phyloP scores from a whole-genome alignment of 2,797 vertebrate genomes.

The Oreochromis grahami region DNA sequence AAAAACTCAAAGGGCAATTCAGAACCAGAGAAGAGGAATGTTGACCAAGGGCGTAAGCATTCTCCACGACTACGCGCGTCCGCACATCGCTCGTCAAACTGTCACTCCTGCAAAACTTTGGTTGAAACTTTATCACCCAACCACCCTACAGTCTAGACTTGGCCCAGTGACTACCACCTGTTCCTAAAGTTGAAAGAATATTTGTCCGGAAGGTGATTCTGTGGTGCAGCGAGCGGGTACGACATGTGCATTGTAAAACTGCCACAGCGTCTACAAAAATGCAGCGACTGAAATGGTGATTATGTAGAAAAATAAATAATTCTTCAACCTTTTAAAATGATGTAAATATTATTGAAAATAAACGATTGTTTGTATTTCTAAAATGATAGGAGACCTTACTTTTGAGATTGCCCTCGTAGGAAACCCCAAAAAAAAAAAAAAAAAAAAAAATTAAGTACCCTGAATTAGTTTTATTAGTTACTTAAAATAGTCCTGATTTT shows the following conservation, averaged over 20 bases:
- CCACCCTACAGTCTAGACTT: accelerated
- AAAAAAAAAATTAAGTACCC: neutral
- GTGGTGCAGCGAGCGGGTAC: neutral
- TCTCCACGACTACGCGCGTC: accelerated
- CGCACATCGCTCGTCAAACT: neutral
- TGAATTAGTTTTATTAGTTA: neutral
- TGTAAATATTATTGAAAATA: neutral
- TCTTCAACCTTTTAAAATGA: neutral
- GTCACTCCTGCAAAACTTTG: neutral
- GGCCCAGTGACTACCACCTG: neutral
- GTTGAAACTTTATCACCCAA: neutral
- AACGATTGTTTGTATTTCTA: neutral
- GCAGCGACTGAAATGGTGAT: neutral
- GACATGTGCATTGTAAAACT: neutral
- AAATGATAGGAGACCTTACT: neutral
- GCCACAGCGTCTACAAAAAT: neutral
- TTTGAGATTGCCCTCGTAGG: neutral
- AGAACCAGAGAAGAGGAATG: neutral
- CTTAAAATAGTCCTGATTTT: neutral
- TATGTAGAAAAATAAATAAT: neutral
- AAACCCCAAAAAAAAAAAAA: neutral
- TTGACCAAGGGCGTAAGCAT: neutral
- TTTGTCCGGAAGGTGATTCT: neutral
- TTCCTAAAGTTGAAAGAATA: neutral
- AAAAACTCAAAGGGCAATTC: neutral